Evolutionary conservation across 2,113 vertebrate genomes (phyloP), one percentile per base, ranked within the genome.

Genomic region (Spermophilus dauricus): DNA sequence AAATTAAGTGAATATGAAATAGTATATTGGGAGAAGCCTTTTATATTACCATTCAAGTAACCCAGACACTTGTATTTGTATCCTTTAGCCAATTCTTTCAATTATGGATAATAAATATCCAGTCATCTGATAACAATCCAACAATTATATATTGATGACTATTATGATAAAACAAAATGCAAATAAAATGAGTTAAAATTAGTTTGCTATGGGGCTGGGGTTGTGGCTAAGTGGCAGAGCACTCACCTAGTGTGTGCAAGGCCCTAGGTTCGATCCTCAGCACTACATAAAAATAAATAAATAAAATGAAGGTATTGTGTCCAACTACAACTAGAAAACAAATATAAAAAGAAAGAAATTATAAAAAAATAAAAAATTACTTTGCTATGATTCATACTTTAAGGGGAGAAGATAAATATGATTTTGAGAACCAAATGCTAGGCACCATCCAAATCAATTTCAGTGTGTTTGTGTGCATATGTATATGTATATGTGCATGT

Each of bases 1-100:
- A 93, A 91, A 37, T 81, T 81, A 93, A 90, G 94, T 89, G n/a
- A 90, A 95, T 87, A 86, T 67, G 42, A 95, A 95, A 89, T 34
- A 77, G 22, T 28, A 80, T 87, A 96, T 63, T 73, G 13, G n/a
- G 42, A 77, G 3, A 97, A 96, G 85, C 34, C 56, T 91, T 94
- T 97, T 78, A 94, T 80, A 81, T 89, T 91, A 93, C 14, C 42
- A 82, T 73, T 37, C 3, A 56, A 78, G 76, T 63, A 85, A 82
- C 24, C 65, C 39, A 90, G 42, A 78, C 20, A 58, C 13, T 80
- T 17, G 82, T 63, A 78, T 20, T 32, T 17, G 48, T 61, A 75
- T 26, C 6, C 17, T 91, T 69, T 69, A 84, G 76, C 39, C 34
- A 92, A 63, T 24, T 72, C 80, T 87, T 89, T 24, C 81, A 92